Base-by-base conservation (phyloP, 1,140 invertebrate genomes). In the Nephila pilipes region DNA sequence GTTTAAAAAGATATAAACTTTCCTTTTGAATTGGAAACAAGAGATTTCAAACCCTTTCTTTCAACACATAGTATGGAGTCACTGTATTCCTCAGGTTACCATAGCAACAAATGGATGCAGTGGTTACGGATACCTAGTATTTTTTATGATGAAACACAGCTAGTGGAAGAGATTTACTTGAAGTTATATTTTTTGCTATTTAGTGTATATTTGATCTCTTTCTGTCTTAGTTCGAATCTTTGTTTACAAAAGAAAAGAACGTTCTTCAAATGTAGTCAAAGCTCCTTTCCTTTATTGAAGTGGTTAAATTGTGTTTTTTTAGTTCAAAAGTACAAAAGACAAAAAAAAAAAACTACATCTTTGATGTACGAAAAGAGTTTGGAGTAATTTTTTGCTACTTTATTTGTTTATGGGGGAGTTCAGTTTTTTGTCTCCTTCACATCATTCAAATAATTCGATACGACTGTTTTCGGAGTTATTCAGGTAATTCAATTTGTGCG, bases 21-120 rank as follows among this genome's bases (percentile, higher is more conserved):
- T 29, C 12, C 2, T 12, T 54, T 57, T 32, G 81, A 46, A 80
- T 80, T 32, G 55, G 38, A 85, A 92, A 75, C n/a, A 54, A 85
- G 36, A 57, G 32, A 57, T 69, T 4, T 58, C n/a, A 83, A 63
- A 1, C 29, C 32, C 10, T 25, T 81, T 90, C n/a, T 83, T 91
- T 91, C 46, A 80, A 54, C 69, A 29, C 38, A 83, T 38, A 63
- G 46, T 85, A 25, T 85, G 38, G 20, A 85, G 20, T 75, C 60
- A 75, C 83, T 91, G 89, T 91, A 63, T 91, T 91, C 81, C 36
- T 55, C 81, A 22, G 14, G 90, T 92, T 57, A 38, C 90, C 54
- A 92, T 58, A 81, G 32, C 90, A 57, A 92, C 90, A 92, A 92
- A 92, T 92, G 90, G 90, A 92, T 92, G 90, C 63, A 6, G 75